phyloP scores from a whole-genome alignment of 2,797 vertebrate genomes.

The Cynodonichthys magdalenae region DNA sequence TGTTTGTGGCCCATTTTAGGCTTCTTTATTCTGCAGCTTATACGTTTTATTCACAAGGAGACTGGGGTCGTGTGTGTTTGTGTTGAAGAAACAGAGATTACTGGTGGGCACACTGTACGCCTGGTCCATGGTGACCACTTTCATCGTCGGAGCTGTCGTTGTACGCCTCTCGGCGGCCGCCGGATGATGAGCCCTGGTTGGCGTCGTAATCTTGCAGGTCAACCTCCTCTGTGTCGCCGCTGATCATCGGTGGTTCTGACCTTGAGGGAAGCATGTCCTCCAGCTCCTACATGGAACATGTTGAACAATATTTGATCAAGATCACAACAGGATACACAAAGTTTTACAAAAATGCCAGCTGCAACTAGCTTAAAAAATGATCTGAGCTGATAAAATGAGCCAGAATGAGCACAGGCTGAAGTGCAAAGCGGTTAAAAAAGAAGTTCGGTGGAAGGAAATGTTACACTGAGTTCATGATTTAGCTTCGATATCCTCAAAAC shows the following conservation, averaged over 20 bases:
- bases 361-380: no score
- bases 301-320: neutral
- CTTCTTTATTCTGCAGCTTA: conserved; percentile 76
- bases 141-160: conserved; percentile 98
- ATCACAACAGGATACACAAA: no score
- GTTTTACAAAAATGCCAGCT: no score
- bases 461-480: no score
- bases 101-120: conserved; percentile 98
- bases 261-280: conserved; percentile 96
- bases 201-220: conserved; percentile 96
- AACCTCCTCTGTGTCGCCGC: conserved; percentile 93
- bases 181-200: conserved; percentile 88
- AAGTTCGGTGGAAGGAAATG: no score
- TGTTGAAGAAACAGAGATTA: conserved; percentile 70
- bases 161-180: conserved; percentile 94
- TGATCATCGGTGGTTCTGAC: conserved; percentile 90
- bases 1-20: conserved; percentile 71
- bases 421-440: no score
- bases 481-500: no score
- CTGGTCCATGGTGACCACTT: conserved; percentile 91
- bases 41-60: conserved; percentile 63
- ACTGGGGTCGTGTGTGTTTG: conserved; percentile 32
- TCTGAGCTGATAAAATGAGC: no score
- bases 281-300: conserved; percentile 84
- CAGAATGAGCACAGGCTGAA: no score